These are phyloP conservation scores for Xenopus laevis DNA, from an alignment of 2,113 vertebrate species.

Conservation along the genomic window DNA sequence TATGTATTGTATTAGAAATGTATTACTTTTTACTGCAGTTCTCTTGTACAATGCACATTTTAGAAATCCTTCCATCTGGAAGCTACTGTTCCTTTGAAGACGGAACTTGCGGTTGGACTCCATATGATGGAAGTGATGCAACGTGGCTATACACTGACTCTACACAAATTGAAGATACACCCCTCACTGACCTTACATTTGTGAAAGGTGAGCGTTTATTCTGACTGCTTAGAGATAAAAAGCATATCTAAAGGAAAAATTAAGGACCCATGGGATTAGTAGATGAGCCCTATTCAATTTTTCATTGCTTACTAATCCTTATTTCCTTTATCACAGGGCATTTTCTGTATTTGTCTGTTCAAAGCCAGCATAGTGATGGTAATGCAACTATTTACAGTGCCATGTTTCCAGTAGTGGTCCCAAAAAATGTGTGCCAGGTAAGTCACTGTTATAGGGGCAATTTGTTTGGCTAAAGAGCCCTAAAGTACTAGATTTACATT, in stretches of 20 bases:
- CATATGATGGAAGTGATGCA: constrained; percentile 53
- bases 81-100: constrained; percentile 81
- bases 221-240: no score
- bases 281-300: not conserved
- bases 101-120: constrained; percentile 74
- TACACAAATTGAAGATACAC: constrained; percentile 50
- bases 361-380: constrained; percentile 49
- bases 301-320: not conserved
- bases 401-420: constrained; percentile 62
- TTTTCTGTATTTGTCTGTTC: constrained; percentile 73
- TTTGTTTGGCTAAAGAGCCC: not conserved
- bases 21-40: no score
- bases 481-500: not conserved
- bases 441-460: not conserved
- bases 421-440: constrained; percentile 70
- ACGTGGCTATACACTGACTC: constrained; percentile 67
- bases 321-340: constrained; percentile 61
- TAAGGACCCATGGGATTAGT: no score
- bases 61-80: constrained; percentile 67
- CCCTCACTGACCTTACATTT: not conserved
- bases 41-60: no score
- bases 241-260: no score
- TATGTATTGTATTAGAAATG: no score
- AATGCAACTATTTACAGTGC: constrained; percentile 64
- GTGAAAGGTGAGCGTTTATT: not conserved